A percentile compares a stretch with the other conserved stretches of the same genome.
phyloP scores from a whole-genome alignment of 1,140 invertebrate species.

The Aphelenchoides besseyi region DNA sequence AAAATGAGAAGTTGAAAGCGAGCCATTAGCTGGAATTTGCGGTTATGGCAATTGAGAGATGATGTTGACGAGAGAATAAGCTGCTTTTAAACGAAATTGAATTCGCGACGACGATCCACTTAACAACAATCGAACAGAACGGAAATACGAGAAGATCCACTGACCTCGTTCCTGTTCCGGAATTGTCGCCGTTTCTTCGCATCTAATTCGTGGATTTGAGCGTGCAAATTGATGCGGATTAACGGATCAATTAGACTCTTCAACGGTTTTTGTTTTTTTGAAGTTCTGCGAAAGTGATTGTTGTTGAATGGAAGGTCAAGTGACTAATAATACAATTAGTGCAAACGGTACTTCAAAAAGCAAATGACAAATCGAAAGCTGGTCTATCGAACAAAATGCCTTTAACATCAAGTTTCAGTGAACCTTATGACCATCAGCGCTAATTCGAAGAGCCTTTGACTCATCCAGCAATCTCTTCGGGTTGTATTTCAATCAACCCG shows the following conservation, averaged over 20 bases:
- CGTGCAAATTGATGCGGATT: not conserved
- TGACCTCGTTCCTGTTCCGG: not conserved
- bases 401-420: too few relatives aligned
- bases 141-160: constrained; percentile 7
- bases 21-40: not conserved
- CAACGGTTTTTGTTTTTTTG: not conserved
- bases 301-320: not conserved
- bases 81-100: not conserved
- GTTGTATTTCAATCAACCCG: too few relatives aligned
- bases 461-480: too few relatives aligned
- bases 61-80: not conserved
- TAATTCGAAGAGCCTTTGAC: too few relatives aligned
- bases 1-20: not conserved
- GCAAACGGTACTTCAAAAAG: too few relatives aligned
- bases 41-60: not conserved
- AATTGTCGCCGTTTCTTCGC: not conserved
- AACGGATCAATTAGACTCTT: not conserved
- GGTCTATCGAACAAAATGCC: too few relatives aligned
- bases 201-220: not conserved
- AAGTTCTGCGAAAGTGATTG: not conserved
- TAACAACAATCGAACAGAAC: not conserved
- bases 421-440: too few relatives aligned
- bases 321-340: too few relatives aligned
- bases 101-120: not conserved
- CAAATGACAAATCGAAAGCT: too few relatives aligned